Evolutionary conservation across 2,113 vertebrate species (phyloP).

Genomic region (Geococcyx californianus): DNA sequence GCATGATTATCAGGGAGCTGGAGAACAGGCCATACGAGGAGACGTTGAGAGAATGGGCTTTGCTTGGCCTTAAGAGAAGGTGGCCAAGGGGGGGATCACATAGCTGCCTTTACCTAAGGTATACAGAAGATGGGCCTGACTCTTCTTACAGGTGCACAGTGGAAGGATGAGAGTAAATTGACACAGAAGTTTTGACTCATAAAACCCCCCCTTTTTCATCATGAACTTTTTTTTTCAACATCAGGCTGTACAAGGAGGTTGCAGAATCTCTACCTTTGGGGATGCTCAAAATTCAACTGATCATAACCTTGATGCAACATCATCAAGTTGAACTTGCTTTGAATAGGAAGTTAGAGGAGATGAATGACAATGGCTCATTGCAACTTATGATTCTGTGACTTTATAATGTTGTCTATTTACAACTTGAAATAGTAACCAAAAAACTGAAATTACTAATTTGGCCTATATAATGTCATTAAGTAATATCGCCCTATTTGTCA

Average conservation of each 20-base stretch:
- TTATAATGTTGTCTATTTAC: not conserved
- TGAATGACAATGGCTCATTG: not conserved
- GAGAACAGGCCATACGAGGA: not conserved
- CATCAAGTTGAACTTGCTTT: not conserved
- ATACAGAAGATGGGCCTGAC: not conserved
- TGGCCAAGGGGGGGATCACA: not conserved
- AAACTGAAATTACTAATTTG: not conserved
- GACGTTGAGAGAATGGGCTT: not conserved
- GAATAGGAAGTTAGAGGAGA: not conserved
- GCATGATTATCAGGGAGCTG: not conserved
- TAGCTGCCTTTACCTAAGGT: not conserved
- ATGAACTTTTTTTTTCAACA: too few species aligned
- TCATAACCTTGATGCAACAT: not conserved
- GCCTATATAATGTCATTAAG: not conserved
- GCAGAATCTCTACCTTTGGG: not conserved
- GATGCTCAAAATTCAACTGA: not conserved
- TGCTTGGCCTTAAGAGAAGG: not conserved
- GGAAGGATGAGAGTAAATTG: not conserved
- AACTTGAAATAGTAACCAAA: not conserved
- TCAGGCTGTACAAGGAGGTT: too few species aligned
- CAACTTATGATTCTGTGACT: not conserved
- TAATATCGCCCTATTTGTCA: not conserved
- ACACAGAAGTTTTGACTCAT: not conserved
- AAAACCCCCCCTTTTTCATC: not conserved
- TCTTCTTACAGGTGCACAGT: not conserved